These are phyloP conservation scores for Amphiura filiformis DNA, from an alignment of 35 echinoderm and acorn worm species.

Conservation along the genomic window DNA sequence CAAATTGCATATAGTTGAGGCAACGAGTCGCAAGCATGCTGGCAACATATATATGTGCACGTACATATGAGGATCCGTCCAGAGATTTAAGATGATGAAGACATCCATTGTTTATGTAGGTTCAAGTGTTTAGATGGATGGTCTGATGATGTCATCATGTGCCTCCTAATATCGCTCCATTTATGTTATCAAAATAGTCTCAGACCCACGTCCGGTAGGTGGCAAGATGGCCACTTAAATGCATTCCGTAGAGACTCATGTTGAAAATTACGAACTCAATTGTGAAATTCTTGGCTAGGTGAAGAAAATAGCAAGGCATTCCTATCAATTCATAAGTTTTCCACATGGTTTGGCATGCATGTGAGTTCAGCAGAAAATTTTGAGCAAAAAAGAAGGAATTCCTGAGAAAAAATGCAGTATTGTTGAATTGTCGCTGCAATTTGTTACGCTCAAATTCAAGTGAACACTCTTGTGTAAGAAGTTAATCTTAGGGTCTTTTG, in stretches of 20 bases:
- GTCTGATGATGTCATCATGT: too few relatives aligned
- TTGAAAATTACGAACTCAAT: too few relatives aligned
- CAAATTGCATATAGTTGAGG: not conserved
- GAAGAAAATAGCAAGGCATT: not conserved
- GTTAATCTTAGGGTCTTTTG: not conserved
- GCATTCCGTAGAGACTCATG: too few relatives aligned
- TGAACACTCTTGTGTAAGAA: not conserved
- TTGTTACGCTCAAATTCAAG: not conserved
- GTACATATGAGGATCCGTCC: too few relatives aligned
- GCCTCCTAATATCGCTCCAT: too few relatives aligned
- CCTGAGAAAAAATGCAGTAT: not conserved
- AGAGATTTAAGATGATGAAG: too few relatives aligned
- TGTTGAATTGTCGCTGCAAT: not conserved
- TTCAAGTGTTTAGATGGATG: too few relatives aligned
- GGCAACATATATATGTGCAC: too few relatives aligned
- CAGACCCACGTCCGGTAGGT: too few relatives aligned
- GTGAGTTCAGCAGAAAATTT: not conserved
- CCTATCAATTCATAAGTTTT: not conserved
- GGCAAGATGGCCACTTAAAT: too few relatives aligned
- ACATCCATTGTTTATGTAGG: too few relatives aligned
- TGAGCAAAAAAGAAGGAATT: not conserved
- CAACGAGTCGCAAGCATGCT: not conserved
- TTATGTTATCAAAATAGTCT: too few relatives aligned
- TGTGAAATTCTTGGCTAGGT: not conserved
- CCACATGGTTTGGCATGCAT: not conserved